Conservation (phyloP, 2,888 invertebrate species). For the Glyphotaelius pellucidus region DNA sequence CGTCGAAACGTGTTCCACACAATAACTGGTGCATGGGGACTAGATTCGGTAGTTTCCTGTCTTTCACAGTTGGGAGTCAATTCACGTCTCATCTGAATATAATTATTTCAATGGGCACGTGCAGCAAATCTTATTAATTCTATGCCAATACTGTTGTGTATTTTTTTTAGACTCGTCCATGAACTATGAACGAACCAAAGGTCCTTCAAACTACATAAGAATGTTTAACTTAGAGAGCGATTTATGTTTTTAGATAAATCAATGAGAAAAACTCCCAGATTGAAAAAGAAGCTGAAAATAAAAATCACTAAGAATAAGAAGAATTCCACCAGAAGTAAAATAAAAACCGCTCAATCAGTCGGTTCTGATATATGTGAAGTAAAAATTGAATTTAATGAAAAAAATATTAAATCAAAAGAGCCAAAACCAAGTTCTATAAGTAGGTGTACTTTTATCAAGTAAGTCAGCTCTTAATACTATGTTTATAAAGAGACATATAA, state of each 20-base stretch:
- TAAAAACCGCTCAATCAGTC: background rate
- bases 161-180: background rate
- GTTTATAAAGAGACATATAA: background rate
- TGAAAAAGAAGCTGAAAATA: background rate
- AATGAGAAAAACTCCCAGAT: background rate
- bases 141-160: background rate
- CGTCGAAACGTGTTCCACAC: no score
- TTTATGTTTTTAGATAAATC: background rate
- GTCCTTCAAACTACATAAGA: background rate
- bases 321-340: background rate
- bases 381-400: background rate
- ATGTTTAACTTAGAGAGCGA: background rate
- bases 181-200: background rate
- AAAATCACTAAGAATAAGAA: background rate
- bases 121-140: background rate
- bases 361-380: background rate
- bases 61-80: no score
- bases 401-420: background rate
- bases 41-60: no score
- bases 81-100: no score
- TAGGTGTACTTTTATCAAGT: slow-evolving; percentile 1
- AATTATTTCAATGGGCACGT: no score
- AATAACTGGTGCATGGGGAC: no score
- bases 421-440: background rate
- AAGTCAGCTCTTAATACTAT: background rate